phyloP scores from a whole-genome alignment of 2,113 vertebrate species.

The Myanophis thanlyinensis region DNA sequence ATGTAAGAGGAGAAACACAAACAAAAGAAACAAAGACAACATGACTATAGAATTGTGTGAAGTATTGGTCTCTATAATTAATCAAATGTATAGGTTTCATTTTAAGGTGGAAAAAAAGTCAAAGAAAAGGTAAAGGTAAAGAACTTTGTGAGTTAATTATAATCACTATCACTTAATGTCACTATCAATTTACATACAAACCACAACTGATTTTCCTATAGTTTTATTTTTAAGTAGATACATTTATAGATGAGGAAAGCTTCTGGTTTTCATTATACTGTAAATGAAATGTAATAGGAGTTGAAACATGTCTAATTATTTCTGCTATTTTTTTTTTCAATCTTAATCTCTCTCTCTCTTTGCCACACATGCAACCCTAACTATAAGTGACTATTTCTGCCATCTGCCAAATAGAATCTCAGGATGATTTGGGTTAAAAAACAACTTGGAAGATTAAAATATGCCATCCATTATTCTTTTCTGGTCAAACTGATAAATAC shows the following conservation, averaged over 20 bases:
- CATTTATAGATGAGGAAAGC: not conserved
- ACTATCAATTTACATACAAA: not conserved
- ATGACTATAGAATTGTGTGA: not conserved
- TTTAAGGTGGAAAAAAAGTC: not conserved
- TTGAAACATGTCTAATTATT: not conserved
- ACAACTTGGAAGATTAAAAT: not conserved
- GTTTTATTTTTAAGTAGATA: not conserved
- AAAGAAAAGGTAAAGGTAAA: not conserved
- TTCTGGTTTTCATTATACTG: not conserved
- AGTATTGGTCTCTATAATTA: not conserved
- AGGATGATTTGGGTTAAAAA: not conserved
- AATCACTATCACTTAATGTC: not conserved
- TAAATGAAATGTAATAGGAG: not conserved
- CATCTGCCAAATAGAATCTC: not conserved
- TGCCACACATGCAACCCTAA: not conserved
- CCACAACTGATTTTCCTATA: not conserved
- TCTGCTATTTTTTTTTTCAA: not conserved
- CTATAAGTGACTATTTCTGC: not conserved
- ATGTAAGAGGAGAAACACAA: not conserved
- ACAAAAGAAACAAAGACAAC: not conserved
- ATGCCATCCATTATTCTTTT: not conserved
- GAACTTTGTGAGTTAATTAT: not conserved
- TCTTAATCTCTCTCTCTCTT: not conserved
- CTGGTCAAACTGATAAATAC: not conserved
- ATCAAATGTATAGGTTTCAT: not conserved